Conservation (phyloP, 2,797 vertebrate species). For the Neopelma chrysocephalum region DNA sequence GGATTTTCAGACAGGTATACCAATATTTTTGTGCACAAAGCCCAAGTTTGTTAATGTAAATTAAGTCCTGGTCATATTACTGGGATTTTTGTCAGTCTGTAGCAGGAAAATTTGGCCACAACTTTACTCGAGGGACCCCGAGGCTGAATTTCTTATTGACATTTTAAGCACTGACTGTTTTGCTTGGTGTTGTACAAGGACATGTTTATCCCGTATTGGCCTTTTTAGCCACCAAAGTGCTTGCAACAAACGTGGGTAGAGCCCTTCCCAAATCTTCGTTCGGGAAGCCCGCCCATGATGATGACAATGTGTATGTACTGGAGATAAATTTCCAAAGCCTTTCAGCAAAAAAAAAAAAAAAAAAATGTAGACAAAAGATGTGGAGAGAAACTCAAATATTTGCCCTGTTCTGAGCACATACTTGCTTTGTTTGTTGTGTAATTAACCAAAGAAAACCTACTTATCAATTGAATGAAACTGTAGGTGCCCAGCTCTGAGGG, state of each 20-base stretch:
- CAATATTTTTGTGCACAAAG: not conserved
- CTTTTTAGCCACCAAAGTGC: no score
- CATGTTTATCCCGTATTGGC: no score
- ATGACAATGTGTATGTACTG: not conserved
- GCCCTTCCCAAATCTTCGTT: no score
- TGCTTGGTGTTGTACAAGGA: not conserved
- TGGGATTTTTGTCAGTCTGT: not conserved
- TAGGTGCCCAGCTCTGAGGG: not conserved
- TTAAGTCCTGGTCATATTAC: not conserved
- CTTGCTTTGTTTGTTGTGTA: not conserved
- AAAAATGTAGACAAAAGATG: not conserved
- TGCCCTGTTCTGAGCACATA: not conserved
- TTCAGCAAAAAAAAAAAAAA: not conserved
- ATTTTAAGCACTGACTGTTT: not conserved
- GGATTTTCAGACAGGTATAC: slow-evolving; percentile 81
- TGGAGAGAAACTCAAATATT: not conserved
- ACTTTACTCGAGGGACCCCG: not conserved
- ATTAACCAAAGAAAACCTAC: not conserved
- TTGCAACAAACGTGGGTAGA: no score
- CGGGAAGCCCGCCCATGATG: no score
- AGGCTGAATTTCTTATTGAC: not conserved
- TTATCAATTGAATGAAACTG: not conserved
- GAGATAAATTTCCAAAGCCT: not conserved
- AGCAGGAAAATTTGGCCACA: not conserved
- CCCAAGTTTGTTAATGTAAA: not conserved